Evolutionary conservation across 2,888 invertebrate genomes (phyloP), one percentile per base, ranked within the genome.

Genomic region (Diadromus collaris): DNA sequence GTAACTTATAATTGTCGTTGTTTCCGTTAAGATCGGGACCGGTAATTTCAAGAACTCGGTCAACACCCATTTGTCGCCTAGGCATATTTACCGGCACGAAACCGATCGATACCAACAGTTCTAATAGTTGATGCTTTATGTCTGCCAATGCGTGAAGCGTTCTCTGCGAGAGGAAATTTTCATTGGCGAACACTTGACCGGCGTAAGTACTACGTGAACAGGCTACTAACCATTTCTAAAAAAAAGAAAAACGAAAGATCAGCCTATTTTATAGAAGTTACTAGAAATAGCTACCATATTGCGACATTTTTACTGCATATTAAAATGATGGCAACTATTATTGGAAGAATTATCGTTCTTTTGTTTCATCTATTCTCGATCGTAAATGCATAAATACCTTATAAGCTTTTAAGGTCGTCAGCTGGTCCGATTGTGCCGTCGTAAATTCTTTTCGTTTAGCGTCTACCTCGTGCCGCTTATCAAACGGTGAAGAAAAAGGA

Each of bases 61-160:
- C 96, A 69, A 93, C 92, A 63, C 93, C 92, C 87, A 92, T 92
- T 68, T 92, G 92, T 75, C 92, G 88, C 41, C 92, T 85, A 0
- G 92, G 92, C 88, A 95, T 93, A 88, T 94, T 91, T 29, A 94
- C 92, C 0, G 96, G 95, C 7, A 96, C 94, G 88, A 97, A 96
- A 1, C 96, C 96, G 73, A 96, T 96, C 5, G 95, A 93, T 0
- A 95, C 95, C 16, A 97, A 89, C 24, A 96, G 89, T 46, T 96
- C 96, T 60, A 96, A 90, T 82, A 96, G 92, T 88, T 97, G 96
- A 85, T 95, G 94, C 87, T 98, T 97, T 81, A 98, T 95, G 84
- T 98, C 97, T 0, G 95, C 95, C 83, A 98, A 92, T 91, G 96
- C 97, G 79, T 95, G 92, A 86, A 98, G 92, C 0, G 97, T 96